Base-by-base conservation (phyloP, 2,888 invertebrate species). In the Hesperia comma region DNA sequence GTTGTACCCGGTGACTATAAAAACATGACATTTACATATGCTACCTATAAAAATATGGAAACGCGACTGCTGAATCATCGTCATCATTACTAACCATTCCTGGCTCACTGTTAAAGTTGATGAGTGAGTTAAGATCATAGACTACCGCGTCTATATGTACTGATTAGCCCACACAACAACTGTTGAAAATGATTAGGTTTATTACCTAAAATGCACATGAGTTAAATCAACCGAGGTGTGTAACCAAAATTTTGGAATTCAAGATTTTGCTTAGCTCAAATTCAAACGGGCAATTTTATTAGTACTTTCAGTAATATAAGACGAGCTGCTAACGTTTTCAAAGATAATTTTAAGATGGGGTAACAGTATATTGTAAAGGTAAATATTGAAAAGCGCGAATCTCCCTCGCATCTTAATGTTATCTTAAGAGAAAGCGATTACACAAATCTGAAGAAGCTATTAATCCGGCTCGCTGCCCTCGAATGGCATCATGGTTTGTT, bases 371-470 rank as follows among this genome's bases (percentile, higher is more conserved):
- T 40, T 57, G 58, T 53, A 40, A 40, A 53, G 60, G 66, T 66
- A 43, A 60, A 41, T 55, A 67, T 61, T 67, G 66, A 79, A 77
- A 79, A 77, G 80, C 77, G 78, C 84, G 88, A 85, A 79, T 82
- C 81, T 85, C 89, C 88, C 87, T 81, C 74, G 86, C 82, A 88
- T 85, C 84, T 84, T 83, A 82, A 85, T 86, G 87, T 91, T 92
- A 88, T 91, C 90, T 91, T 90, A 88, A 86, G 89, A 91, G 88
- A 90, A 92, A 88, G 90, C 90, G 92, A 92, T 92, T 92, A 92
- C 92, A 91, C 92, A 90, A 92, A 92, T 92, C 92, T 90, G 90
- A 90, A 90, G 91, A 88, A 90, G 92, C 91, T 90, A 92, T 92
- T 92, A 92, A 91, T 92, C 88, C 91, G 86, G 88, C 86, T 91